Percentiles rank a stretch among this genome's conserved stretches.
These are phyloP conservation scores for Fratercula arctica DNA, from an alignment of 2,797 vertebrate species.

Conservation along the genomic window DNA sequence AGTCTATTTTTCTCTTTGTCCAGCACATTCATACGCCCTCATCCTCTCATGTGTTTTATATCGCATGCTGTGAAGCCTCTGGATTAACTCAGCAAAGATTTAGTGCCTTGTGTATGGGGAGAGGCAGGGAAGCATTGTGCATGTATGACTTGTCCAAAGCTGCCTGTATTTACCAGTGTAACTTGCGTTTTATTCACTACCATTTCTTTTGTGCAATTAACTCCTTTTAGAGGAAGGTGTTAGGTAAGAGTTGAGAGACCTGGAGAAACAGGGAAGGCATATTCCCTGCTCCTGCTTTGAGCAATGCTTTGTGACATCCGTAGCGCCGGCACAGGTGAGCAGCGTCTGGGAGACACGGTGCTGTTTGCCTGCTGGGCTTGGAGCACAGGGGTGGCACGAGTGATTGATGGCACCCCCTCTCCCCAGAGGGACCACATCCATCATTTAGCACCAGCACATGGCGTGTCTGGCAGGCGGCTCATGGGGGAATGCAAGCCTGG, in stretches of 20 bases:
- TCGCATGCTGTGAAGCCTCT: not conserved
- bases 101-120: not conserved
- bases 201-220: not conserved
- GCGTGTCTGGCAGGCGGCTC: not conserved
- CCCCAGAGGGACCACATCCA: not conserved
- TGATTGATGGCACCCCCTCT: not conserved
- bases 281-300: not conserved
- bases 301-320: accelerated
- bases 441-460: not conserved
- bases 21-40: not conserved
- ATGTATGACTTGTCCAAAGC: not conserved
- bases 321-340: not conserved
- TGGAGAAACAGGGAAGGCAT: not conserved
- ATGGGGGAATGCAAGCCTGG: not conserved
- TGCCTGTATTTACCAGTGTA: not conserved
- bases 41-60: not conserved
- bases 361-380: not conserved
- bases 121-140: not conserved
- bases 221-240: not conserved
- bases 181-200: not conserved
- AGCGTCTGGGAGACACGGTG: accelerated
- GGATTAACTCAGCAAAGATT: not conserved
- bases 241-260: not conserved
- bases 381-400: not conserved
- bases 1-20: not conserved